Percentiles rank a stretch among this genome's conserved stretches.
Evolutionary conservation across 2,113 vertebrate species (phyloP).

Genomic region (Otis tarda): DNA sequence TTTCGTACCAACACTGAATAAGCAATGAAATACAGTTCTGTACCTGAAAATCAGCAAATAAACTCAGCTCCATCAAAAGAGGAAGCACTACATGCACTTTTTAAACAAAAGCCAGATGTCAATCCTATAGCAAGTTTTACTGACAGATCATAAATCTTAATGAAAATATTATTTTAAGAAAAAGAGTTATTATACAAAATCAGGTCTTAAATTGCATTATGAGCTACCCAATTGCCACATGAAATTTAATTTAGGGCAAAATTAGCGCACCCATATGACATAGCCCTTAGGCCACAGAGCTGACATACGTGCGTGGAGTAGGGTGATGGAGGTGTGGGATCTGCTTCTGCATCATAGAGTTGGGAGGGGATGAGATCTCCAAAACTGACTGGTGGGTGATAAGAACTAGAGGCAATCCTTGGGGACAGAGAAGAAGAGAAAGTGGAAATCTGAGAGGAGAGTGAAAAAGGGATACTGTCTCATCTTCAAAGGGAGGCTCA

Average conservation of each 20-base stretch:
- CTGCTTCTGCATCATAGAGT: fast-evolving
- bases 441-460: background rate
- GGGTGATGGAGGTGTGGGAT: background rate
- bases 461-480: background rate
- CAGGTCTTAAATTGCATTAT: background rate
- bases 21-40: background rate
- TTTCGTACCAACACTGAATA: background rate
- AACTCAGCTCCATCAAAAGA: background rate
- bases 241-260: background rate
- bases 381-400: background rate
- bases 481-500: background rate
- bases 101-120: background rate
- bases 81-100: background rate
- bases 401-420: background rate
- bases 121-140: background rate
- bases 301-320: background rate
- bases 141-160: background rate
- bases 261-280: fast-evolving
- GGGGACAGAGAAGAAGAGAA: background rate
- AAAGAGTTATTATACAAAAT: background rate
- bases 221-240: background rate
- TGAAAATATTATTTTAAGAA: background rate
- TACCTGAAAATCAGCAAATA: constrained; percentile 37
- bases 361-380: fast-evolving
- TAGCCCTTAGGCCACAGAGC: background rate